Conservation (phyloP, 2,113 vertebrate species). For the Amazona guildingii region DNA sequence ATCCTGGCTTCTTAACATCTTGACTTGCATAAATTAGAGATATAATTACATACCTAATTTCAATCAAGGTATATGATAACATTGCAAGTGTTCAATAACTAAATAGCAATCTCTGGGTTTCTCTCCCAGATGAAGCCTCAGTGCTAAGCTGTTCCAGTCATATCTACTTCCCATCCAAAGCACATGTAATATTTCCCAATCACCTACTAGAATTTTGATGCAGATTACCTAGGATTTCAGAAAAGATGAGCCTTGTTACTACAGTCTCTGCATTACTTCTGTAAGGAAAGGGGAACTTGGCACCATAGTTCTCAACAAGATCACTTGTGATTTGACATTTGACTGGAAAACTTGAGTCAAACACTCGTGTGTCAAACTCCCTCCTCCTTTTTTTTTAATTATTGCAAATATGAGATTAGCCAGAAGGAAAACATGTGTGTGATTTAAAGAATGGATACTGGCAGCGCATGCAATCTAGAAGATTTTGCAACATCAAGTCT, state of each 20-base stretch:
- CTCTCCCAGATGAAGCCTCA: background rate
- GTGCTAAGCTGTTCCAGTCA: background rate
- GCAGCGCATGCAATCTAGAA: background rate
- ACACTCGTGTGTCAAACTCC: background rate
- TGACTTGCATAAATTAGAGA: background rate
- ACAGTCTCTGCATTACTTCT: background rate
- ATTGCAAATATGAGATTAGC: background rate
- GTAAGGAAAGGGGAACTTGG: background rate
- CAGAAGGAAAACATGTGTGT: background rate
- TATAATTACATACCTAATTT: background rate
- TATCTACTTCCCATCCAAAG: background rate
- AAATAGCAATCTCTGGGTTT: background rate
- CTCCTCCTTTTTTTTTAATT: background rate
- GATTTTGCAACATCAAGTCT: background rate
- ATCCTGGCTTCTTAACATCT: background rate
- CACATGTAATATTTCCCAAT: background rate
- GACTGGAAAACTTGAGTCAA: background rate
- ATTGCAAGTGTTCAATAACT: background rate
- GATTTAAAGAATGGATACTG: background rate
- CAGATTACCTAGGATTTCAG: background rate
- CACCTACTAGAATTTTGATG: background rate
- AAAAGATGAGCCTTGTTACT: background rate
- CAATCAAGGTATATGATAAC: background rate
- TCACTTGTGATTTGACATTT: background rate
- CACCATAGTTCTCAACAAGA: background rate